These are phyloP conservation scores for Tachuris rubrigastra DNA, from an alignment of 2,113 vertebrate genomes.

Conservation along the genomic window DNA sequence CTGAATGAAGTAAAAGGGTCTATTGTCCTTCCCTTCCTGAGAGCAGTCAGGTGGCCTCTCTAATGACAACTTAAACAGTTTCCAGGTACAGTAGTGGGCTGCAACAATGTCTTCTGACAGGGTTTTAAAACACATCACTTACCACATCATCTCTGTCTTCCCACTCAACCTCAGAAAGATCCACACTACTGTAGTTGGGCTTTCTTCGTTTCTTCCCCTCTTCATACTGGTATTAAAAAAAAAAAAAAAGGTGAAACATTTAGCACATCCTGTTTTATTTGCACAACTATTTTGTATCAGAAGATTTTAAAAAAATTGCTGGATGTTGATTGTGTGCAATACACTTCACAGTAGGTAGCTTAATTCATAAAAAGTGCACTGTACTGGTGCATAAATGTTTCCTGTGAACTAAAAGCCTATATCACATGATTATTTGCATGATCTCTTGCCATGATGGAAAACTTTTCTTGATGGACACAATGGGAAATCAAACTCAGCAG, in stretches of 20 bases:
- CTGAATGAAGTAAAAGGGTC: neutral
- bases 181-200: conserved; percentile 95
- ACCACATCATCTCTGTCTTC: conserved; percentile 96
- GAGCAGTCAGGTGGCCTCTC: neutral
- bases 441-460: neutral
- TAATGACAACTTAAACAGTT: neutral
- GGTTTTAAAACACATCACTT: conserved; percentile 48
- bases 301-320: neutral
- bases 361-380: neutral
- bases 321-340: too few relatives aligned
- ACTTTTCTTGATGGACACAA: neutral
- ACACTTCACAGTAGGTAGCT: neutral
- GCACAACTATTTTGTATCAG: neutral
- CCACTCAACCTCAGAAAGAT: conserved; percentile 98
- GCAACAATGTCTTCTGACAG: neutral
- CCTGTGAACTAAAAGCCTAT: neutral
- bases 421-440: neutral
- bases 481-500: neutral
- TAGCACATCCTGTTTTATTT: neutral
- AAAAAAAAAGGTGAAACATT: neutral
- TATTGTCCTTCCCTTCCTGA: neutral
- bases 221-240: conserved; percentile 90
- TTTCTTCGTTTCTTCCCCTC: conserved; percentile 93
- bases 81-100: neutral
- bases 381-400: neutral